Conservation (phyloP, 2,113 vertebrate genomes). For the Epinephelus moara region DNA sequence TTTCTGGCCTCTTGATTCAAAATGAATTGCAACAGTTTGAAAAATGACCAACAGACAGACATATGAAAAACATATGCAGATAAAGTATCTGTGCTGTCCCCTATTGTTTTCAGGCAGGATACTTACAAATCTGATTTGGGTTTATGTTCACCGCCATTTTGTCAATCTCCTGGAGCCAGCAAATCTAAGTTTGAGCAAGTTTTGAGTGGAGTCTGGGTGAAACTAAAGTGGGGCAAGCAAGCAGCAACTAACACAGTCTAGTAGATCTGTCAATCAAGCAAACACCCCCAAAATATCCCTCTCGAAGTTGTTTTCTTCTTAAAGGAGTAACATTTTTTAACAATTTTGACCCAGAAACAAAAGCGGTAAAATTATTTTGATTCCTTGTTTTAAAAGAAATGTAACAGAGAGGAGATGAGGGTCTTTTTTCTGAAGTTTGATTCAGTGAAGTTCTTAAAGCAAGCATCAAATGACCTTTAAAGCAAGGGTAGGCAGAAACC, state of each 20-base stretch:
- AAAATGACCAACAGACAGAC: not conserved
- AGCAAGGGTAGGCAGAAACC: too few species aligned
- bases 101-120: too few species aligned
- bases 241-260: not conserved
- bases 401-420: too few species aligned
- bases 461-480: not conserved
- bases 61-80: too few species aligned
- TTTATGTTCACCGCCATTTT: not conserved
- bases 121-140: not conserved
- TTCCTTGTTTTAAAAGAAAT: not conserved
- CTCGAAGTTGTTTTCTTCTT: not conserved
- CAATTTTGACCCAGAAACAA: slow-evolving; percentile 1
- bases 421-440: not conserved
- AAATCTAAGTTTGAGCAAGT: not conserved
- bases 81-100: too few species aligned
- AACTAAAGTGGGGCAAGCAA: not conserved
- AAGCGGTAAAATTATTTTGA: not conserved
- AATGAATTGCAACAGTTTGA: not conserved
- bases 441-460: not conserved
- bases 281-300: not conserved
- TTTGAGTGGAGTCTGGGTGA: not conserved
- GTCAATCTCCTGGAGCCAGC: not conserved
- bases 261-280: not conserved
- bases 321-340: not conserved
- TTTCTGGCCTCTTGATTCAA: not conserved